phyloP scores from a whole-genome alignment of 2,888 invertebrate genomes.

The Amorpha juglandis region DNA sequence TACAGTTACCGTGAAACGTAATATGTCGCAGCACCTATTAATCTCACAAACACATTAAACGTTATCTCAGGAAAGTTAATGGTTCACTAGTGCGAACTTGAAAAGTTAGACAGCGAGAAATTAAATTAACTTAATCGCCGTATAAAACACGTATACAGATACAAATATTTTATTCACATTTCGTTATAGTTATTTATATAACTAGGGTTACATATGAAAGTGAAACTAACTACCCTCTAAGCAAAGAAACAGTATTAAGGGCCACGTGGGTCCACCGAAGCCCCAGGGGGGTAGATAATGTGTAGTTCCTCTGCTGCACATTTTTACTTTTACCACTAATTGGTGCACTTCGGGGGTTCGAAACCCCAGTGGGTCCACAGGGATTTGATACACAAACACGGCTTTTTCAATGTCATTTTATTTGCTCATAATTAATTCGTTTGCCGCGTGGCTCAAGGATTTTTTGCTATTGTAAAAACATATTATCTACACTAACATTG shows the following conservation, averaged over 20 bases:
- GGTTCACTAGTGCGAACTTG: conserved; percentile 54
- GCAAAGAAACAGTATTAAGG: conserved; percentile 80
- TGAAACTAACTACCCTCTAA: conserved; percentile 71
- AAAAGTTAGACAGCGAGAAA: conserved; percentile 45
- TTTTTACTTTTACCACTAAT: conserved; percentile 82
- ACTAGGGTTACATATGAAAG: conserved; percentile 75
- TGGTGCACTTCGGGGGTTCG: conserved; percentile 76
- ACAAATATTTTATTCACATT: conserved; percentile 8
- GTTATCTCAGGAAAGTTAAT: conserved; percentile 57
- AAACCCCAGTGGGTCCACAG: conserved; percentile 65
- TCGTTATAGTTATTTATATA: conserved; percentile 50
- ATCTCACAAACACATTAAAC: conserved; percentile 66
- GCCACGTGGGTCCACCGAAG: conserved; percentile 68
- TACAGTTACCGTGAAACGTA: conserved; percentile 72
- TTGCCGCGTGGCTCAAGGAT: conserved; percentile 11
- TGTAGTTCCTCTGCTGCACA: conserved; percentile 79
- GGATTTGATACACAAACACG: conserved; percentile 60
- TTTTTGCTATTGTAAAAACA: not conserved
- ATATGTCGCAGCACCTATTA: conserved; percentile 73
- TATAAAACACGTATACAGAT: conserved; percentile 24
- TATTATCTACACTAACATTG: no score
- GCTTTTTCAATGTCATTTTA: conserved; percentile 78
- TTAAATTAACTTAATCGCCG: conserved; percentile 33
- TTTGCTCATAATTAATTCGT: conserved; percentile 59
- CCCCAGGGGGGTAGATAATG: conserved; percentile 68